phyloP scores from a whole-genome alignment of 2,888 invertebrate species.

The Gortyna flavago region DNA sequence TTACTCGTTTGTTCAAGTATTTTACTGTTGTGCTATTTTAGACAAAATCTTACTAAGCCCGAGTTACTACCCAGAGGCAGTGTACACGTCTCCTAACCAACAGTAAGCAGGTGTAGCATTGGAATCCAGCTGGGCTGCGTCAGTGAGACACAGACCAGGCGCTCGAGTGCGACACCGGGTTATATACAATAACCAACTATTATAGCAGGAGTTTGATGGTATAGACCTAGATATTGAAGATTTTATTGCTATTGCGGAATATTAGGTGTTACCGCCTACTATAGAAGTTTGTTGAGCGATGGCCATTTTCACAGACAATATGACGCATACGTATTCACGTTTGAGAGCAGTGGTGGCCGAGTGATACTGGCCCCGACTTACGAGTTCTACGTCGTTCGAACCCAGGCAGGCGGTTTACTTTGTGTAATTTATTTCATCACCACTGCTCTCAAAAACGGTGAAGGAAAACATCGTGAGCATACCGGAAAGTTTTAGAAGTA shows the following conservation, averaged over 20 bases:
- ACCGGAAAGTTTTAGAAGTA: too few species aligned
- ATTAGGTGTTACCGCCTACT: background rate
- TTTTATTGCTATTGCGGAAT: background rate
- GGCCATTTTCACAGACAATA: background rate
- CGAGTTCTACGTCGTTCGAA: too few species aligned
- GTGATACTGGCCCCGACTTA: too few species aligned
- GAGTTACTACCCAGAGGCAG: background rate
- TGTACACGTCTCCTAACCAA: slow-evolving; percentile 13
- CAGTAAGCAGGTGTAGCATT: slow-evolving; percentile 42
- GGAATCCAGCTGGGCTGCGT: slow-evolving; percentile 52
- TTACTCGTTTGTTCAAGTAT: background rate
- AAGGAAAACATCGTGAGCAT: too few species aligned
- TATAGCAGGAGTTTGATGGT: background rate
- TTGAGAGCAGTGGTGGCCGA: too few species aligned
- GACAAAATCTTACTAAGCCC: background rate
- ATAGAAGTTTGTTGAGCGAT: background rate
- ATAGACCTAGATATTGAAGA: slow-evolving; percentile 12
- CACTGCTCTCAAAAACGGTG: too few species aligned
- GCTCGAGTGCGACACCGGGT: slow-evolving; percentile 37
- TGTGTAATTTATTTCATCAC: too few species aligned
- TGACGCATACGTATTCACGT: background rate
- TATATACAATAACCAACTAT: slow-evolving; percentile 28
- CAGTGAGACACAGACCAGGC: slow-evolving; percentile 46
- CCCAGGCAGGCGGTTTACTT: too few species aligned
- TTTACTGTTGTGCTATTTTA: background rate